Evolutionary conservation across 2,113 vertebrate genomes (phyloP).

Genomic region (Mugil cephalus): DNA sequence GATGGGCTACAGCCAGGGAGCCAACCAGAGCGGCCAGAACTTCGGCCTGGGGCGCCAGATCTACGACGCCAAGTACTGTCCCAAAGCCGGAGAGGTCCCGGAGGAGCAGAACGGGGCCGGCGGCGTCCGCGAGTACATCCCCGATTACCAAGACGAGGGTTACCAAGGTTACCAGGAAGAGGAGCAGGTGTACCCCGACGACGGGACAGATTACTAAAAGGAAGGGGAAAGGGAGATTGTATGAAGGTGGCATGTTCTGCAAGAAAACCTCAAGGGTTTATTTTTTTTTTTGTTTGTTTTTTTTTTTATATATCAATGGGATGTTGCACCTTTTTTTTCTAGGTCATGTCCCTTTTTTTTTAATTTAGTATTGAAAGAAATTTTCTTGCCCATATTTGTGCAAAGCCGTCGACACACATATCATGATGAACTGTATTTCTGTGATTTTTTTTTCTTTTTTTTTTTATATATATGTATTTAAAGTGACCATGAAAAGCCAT

Average conservation of each 20-base stretch:
- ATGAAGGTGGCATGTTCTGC: conserved; percentile 19
- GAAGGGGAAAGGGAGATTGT: conserved; percentile 22
- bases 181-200: conserved; percentile 72
- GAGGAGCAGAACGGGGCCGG: conserved; percentile 67
- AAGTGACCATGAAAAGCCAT: conserved; percentile 59
- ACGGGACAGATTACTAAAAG: conserved; percentile 67
- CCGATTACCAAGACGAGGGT: conserved; percentile 83
- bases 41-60: conserved; percentile 96
- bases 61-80: conserved; percentile 95
- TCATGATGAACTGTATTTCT: conserved; percentile 65
- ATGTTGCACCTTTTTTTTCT: conserved; percentile 30
- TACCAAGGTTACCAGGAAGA: conserved; percentile 85
- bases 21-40: conserved; percentile 93
- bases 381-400: conserved; percentile 33
- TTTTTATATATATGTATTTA: conserved; percentile 55
- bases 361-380: conserved; percentile 62
- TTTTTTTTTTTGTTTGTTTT: conserved; percentile 47
- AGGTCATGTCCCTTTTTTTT: conserved; percentile 39
- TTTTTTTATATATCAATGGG: conserved; percentile 22
- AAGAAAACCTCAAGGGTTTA: conserved; percentile 44
- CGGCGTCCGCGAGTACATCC: conserved; percentile 48
- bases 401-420: conserved; percentile 61
- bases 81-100: conserved; percentile 73
- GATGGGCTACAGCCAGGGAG: conserved; percentile 93
- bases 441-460: conserved; percentile 29